A percentile compares a stretch with the other conserved stretches of the same genome.
phyloP scores from a whole-genome alignment of 2,888 invertebrate genomes.

The Plebejus argus region DNA sequence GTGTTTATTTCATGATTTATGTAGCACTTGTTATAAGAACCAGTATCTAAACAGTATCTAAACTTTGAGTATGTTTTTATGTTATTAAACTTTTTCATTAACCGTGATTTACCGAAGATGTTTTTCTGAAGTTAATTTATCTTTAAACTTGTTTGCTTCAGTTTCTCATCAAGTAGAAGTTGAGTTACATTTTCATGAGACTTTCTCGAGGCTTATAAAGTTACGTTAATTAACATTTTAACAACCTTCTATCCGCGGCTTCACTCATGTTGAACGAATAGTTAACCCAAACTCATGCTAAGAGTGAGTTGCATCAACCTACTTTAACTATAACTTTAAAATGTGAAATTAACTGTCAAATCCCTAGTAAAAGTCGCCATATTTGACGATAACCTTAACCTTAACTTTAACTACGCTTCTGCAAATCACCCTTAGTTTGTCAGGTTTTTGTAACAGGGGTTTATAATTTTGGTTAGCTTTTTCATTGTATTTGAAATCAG shows the following conservation, averaged over 20 bases:
- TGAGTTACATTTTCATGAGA: background rate
- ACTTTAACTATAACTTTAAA: no score
- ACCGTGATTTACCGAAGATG: background rate
- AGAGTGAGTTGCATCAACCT: no score
- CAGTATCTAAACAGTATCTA: background rate
- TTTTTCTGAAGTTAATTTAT: background rate
- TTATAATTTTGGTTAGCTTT: no score
- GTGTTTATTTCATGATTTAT: background rate
- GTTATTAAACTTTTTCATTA: background rate
- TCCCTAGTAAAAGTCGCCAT: no score
- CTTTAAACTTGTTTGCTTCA: background rate
- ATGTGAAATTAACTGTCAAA: no score
- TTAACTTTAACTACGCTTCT: no score
- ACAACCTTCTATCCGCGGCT: background rate
- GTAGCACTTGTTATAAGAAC: background rate
- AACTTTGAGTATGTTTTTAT: background rate
- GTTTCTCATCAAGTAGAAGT: constrained; percentile 6
- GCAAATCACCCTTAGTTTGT: no score
- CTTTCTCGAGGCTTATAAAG: background rate
- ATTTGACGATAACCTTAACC: no score
- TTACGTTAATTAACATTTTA: background rate
- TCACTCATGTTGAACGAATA: background rate
- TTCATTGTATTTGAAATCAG: no score
- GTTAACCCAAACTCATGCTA: background rate
- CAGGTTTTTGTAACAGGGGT: background rate